Evolutionary conservation across 1,140 invertebrate species (phyloP), one percentile per base, ranked within the genome.

Genomic region (Belonocnema kinseyi): DNA sequence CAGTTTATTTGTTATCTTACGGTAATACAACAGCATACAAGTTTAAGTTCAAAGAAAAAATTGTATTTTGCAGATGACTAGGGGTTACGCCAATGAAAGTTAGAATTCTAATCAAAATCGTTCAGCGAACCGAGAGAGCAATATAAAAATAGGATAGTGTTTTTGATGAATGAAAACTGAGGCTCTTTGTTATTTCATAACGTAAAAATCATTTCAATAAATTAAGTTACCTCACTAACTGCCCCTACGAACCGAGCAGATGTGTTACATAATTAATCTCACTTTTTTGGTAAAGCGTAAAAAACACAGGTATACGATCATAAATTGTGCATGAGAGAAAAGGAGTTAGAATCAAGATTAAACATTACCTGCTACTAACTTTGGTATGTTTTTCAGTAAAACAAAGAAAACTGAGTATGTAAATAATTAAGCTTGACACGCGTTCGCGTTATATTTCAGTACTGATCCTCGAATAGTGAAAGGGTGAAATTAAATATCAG

Each of bases 201-300:
- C 40, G 26, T 66, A 40, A 56, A 17, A 66, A 40, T 66, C 33
- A 13, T 66, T 66, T 66, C 26, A 66, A 46, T 46, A 46, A 46
- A 46, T 46, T 66, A 66, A 66, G 40, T 66, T 66, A 66, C 33
- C 26, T 66, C 26, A 66, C 61, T 66, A 66, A 46, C 61, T 66
- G 61, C 11, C 26, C 11, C 61, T 40, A 33, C 46, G 33, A 66
- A 33, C 40, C 26, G 40, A 66, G 61, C 61, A 66, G 13, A 33
- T 66, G 14, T 66, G 26, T 66, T 66, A 66, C 61, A 66, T 66
- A 66, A 66, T 66, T 66, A 66, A 66, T 66, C 61, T 66, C 61
- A 66, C 61, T 66, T 66, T 66, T 66, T 66, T 66, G 61, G 61
- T 66, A 33, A 66, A 66, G 61, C 61, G 61, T 66, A 66, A 66